Evolutionary conservation across 2,888 invertebrate species (phyloP).

Genomic region (Tachina grossa): DNA sequence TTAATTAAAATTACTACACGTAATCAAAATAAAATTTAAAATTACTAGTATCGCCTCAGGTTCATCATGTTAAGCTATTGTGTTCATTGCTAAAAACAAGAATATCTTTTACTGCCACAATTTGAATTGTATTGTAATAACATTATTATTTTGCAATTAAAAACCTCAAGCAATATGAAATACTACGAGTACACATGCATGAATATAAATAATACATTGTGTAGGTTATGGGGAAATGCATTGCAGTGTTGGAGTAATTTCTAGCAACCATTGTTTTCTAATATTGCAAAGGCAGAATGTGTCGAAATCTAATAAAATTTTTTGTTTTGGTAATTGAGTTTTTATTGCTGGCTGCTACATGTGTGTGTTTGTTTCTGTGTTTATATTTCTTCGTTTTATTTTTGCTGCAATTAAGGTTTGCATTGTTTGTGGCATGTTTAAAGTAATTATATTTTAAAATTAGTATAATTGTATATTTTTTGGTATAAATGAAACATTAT

Average conservation of each 20-base stretch:
- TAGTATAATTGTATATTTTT: conserved; percentile 48
- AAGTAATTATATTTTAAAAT: conserved; percentile 61
- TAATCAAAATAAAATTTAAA: background rate
- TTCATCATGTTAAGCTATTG: background rate
- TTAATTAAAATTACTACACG: background rate
- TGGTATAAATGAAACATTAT: background rate
- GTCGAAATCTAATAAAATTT: conserved; percentile 15
- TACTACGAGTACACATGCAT: background rate
- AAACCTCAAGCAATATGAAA: background rate
- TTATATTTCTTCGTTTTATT: background rate
- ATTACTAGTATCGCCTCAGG: background rate
- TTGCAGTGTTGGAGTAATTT: background rate
- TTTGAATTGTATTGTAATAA: background rate
- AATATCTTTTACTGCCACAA: background rate
- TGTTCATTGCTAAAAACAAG: background rate
- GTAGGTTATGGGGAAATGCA: background rate
- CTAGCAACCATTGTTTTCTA: background rate
- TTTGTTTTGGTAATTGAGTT: conserved; percentile 34
- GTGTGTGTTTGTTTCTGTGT: background rate
- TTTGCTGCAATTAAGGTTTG: conserved; percentile 29
- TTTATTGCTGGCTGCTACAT: conserved; percentile 40
- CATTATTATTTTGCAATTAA: conserved; percentile 14
- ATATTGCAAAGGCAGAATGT: background rate
- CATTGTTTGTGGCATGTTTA: conserved; percentile 60
- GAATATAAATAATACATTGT: background rate